Percentiles rank a stretch among this genome's conserved stretches.
Evolutionary conservation across 2,888 invertebrate species (phyloP).

Genomic region (Heteromyza rotundicornis): DNA sequence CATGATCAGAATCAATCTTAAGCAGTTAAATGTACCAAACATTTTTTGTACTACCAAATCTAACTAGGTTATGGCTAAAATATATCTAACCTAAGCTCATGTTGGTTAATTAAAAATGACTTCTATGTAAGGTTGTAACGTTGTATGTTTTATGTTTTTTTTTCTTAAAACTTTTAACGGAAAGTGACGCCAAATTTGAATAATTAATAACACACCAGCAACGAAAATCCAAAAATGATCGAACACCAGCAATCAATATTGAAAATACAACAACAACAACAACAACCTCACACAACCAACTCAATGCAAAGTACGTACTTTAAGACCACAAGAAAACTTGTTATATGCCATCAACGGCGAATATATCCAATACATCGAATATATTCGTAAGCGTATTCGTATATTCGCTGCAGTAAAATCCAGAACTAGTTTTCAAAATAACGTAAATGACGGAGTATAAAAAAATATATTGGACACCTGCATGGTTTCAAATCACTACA

Average conservation of each 20-base stretch:
- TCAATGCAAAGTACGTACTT: conserved; percentile 37
- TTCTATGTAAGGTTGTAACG: conserved; percentile 20
- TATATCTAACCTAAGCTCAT: too few relatives aligned
- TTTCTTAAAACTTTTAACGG: conserved; percentile 39
- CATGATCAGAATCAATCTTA: too few relatives aligned
- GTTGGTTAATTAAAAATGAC: too few relatives aligned
- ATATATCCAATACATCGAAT: not conserved
- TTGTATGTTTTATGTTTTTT: conserved; percentile 32
- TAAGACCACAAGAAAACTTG: conserved; percentile 44
- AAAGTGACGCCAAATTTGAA: conserved; percentile 50
- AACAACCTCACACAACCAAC: conserved; percentile 34
- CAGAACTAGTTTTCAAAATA: conserved; percentile 49
- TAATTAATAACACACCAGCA: conserved; percentile 36
- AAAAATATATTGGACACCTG: conserved; percentile 58
- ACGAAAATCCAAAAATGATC: not conserved
- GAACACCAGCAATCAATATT: conserved; percentile 4
- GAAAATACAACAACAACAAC: conserved; percentile 32
- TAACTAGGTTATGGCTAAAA: too few relatives aligned
- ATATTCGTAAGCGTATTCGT: not conserved
- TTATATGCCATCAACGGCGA: conserved; percentile 47
- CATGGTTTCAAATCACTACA: conserved; percentile 50
- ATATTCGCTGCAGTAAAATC: conserved; percentile 42
- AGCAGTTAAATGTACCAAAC: too few relatives aligned
- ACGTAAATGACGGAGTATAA: conserved; percentile 25
- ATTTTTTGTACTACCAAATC: too few relatives aligned